Percentiles rank a stretch among this genome's conserved stretches.
Evolutionary conservation across 1,140 invertebrate genomes (phyloP).

Genomic region (Brachionus manjavacas): DNA sequence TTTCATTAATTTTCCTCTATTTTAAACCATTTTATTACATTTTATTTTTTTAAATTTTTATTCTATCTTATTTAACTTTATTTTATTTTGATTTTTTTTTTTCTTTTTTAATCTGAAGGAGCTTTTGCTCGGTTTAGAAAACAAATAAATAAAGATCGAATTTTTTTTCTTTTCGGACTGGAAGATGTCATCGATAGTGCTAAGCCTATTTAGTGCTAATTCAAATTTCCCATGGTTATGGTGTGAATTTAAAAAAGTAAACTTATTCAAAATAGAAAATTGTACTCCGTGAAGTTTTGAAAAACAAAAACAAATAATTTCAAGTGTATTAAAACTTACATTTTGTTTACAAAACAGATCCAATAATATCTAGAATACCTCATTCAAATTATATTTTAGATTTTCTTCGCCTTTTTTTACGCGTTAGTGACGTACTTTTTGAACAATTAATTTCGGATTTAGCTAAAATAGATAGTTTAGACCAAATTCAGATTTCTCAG

Average conservation of each 20-base stretch:
- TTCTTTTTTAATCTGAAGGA: no score
- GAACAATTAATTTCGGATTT: not conserved
- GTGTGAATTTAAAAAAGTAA: not conserved
- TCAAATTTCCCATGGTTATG: slow-evolving; percentile 16
- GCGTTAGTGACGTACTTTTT: slow-evolving; percentile 22
- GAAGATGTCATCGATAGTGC: not conserved
- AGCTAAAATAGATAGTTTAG: not conserved
- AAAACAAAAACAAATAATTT: not conserved
- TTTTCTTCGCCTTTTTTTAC: slow-evolving; percentile 11
- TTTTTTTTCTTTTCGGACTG: slow-evolving; percentile 25
- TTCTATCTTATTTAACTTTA: no score
- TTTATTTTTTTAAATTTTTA: no score
- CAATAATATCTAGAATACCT: not conserved
- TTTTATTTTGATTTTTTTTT: no score
- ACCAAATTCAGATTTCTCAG: not conserved
- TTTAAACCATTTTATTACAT: no score
- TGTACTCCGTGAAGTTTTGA: not conserved
- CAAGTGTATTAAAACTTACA: not conserved
- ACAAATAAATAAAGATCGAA: no score
- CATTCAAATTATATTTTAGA: not conserved
- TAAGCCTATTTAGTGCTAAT: slow-evolving; percentile 23
- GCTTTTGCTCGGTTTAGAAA: no score
- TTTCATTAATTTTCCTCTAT: no score
- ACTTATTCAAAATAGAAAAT: not conserved
- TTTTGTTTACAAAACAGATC: slow-evolving; percentile 19